phyloP scores from a whole-genome alignment of 2,888 invertebrate genomes.

The Uloborus plumipes region DNA sequence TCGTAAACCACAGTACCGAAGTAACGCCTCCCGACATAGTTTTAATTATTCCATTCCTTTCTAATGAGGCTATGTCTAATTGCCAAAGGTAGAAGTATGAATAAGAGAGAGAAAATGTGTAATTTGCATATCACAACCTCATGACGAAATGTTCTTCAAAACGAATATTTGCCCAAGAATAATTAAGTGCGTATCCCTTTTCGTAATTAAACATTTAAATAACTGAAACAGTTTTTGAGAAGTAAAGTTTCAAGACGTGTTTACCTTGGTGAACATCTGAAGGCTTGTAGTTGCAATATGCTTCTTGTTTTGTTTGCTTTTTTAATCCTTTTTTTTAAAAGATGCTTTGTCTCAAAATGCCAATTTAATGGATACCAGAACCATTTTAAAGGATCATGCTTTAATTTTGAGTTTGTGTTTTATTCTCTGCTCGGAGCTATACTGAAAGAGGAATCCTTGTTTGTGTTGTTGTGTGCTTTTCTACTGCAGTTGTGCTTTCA shows the following conservation, averaged over 20 bases:
- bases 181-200: slow-evolving; percentile 43
- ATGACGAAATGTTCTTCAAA: slow-evolving; percentile 22
- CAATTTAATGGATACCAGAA: slow-evolving; percentile 23
- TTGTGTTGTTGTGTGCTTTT: slow-evolving; percentile 24
- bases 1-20: too few relatives aligned
- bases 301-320: slow-evolving; percentile 33
- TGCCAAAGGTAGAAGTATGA: slow-evolving; percentile 21
- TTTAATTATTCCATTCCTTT: slow-evolving; percentile 35
- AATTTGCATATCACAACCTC: slow-evolving; percentile 11
- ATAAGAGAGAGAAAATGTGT: not conserved
- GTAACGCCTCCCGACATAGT: slow-evolving; percentile 7
- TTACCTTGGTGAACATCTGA: slow-evolving; percentile 9
- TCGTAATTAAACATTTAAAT: slow-evolving; percentile 49
- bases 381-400: not conserved
- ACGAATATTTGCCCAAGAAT: slow-evolving; percentile 49
- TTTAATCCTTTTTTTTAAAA: slow-evolving; percentile 23
- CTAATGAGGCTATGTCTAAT: slow-evolving; percentile 28
- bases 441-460: slow-evolving; percentile 12
- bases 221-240: slow-evolving; percentile 23
- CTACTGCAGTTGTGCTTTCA: slow-evolving; percentile 11
- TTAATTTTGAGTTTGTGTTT: slow-evolving; percentile 14
- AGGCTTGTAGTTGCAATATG: slow-evolving; percentile 9
- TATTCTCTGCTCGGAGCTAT: slow-evolving; percentile 16
- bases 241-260: slow-evolving; percentile 12
- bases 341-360: not conserved